These are phyloP conservation scores for Drosophila elegans DNA, from an alignment of 1,140 invertebrate genomes.

Conservation along the genomic window DNA sequence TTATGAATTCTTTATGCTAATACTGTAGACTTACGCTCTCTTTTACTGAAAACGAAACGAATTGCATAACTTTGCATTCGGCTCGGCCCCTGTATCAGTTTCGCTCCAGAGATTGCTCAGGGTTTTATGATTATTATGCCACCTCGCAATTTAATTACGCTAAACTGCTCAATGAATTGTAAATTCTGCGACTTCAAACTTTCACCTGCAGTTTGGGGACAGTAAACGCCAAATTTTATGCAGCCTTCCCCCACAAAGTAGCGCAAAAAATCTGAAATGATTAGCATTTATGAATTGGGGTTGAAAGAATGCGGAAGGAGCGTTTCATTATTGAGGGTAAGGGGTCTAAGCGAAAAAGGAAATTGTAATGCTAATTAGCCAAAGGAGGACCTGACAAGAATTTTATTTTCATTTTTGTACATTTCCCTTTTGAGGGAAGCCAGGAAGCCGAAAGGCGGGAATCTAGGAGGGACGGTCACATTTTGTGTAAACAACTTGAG, in stretches of 20 bases:
- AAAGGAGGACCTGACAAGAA: constrained; percentile 65
- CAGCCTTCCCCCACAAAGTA: constrained; percentile 49
- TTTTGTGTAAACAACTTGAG: constrained; percentile 80
- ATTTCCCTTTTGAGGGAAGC: constrained; percentile 14
- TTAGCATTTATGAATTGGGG: constrained; percentile 82
- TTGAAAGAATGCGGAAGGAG: constrained; percentile 16
- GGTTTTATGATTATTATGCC: constrained; percentile 61
- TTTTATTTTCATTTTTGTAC: constrained; percentile 51
- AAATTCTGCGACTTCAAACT: constrained; percentile 62
- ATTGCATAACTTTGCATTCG: constrained; percentile 58
- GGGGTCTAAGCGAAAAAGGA: constrained; percentile 60
- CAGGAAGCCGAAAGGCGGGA: constrained; percentile 1
- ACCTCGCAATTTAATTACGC: constrained; percentile 77
- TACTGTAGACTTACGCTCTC: constrained; percentile 6
- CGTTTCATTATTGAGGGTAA: constrained; percentile 33
- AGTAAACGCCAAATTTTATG: constrained; percentile 57
- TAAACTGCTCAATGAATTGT: constrained; percentile 82
- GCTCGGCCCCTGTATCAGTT: constrained; percentile 32
- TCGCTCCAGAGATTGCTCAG: constrained; percentile 16
- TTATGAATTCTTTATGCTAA: constrained; percentile 72
- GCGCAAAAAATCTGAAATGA: constrained; percentile 75
- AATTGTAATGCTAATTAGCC: constrained; percentile 84
- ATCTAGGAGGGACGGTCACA: constrained; percentile 38
- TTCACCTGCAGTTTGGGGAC: constrained; percentile 33
- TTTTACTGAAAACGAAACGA: constrained; percentile 10